Percentiles rank a stretch among this genome's conserved stretches.
Conservation (phyloP, 1,140 invertebrate genomes). For the Cotesia chilonis region DNA sequence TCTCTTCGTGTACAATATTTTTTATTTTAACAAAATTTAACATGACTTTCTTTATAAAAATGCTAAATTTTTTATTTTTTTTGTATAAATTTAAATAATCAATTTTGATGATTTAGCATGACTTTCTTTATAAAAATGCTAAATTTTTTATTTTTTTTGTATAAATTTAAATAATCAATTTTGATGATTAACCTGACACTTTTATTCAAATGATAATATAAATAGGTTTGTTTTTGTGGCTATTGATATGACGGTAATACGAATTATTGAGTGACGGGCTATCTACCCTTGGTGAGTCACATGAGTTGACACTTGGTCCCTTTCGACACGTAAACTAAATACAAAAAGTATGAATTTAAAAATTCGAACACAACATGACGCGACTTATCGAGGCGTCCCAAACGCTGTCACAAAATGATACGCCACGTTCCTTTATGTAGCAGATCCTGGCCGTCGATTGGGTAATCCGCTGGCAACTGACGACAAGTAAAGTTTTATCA, state of each 20-base stretch:
- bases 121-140: no score
- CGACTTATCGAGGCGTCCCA: slow-evolving; percentile 51
- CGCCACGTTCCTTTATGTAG: not conserved
- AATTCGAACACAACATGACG: not conserved
- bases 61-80: not conserved
- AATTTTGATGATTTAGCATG: not conserved
- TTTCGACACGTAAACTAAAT: not conserved
- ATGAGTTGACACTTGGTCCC: slow-evolving; percentile 1
- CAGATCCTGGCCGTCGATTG: not conserved
- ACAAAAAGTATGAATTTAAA: not conserved
- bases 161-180: not conserved
- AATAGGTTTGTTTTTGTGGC: no score
- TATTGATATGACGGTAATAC: not conserved
- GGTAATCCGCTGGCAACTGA: slow-evolving; percentile 2
- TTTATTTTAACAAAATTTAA: no score
- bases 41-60: no score
- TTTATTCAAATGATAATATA: slow-evolving; percentile 4
- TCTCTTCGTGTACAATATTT: no score
- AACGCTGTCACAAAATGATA: slow-evolving; percentile 31
- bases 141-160: not conserved
- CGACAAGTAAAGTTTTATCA: not conserved
- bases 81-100: not conserved
- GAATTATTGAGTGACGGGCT: slow-evolving; percentile 45
- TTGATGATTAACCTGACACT: not conserved
- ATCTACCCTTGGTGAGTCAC: slow-evolving; percentile 55